Evolutionary conservation across 2,888 invertebrate species (phyloP).

Genomic region (Oscheius sp.): DNA sequence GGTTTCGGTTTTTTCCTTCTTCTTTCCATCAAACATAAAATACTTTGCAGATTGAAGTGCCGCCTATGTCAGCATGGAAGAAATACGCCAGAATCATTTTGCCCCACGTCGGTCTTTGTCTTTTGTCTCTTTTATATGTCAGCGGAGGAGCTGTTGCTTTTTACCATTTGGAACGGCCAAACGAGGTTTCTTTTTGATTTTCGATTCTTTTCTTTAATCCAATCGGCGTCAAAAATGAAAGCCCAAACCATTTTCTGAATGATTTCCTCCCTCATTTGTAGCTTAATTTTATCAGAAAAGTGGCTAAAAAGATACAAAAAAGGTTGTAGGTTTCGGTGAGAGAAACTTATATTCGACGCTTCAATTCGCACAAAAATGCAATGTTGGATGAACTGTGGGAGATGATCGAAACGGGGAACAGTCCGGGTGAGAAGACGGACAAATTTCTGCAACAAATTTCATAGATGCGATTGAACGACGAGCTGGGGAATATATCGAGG

Average conservation of each 20-base stretch:
- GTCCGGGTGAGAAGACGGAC: conserved; percentile 35
- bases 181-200: conserved; percentile 57
- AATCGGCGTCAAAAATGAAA: no score
- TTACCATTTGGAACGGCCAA: conserved; percentile 67
- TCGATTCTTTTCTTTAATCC: no score
- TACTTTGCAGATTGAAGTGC: conserved; percentile 52
- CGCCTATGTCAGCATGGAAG: conserved; percentile 66
- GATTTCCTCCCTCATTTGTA: no score
- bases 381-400: conserved; percentile 65
- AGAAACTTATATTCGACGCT: conserved; percentile 45
- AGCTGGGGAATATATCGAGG: conserved; percentile 65
- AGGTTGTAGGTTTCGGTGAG: neutral
- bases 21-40: neutral
- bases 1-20: neutral
- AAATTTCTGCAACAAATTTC: no score
- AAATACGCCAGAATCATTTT: conserved; percentile 68
- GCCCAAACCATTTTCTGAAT: no score
- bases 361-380: conserved; percentile 50
- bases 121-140: conserved; percentile 67
- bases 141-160: conserved; percentile 67
- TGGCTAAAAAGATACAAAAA: neutral
- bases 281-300: no score
- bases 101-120: conserved; percentile 69
- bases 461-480: conserved; percentile 40
- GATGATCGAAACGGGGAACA: conserved; percentile 47